Evolutionary conservation across 2,113 vertebrate genomes (phyloP).

Genomic region (Australoheros scitulus): DNA sequence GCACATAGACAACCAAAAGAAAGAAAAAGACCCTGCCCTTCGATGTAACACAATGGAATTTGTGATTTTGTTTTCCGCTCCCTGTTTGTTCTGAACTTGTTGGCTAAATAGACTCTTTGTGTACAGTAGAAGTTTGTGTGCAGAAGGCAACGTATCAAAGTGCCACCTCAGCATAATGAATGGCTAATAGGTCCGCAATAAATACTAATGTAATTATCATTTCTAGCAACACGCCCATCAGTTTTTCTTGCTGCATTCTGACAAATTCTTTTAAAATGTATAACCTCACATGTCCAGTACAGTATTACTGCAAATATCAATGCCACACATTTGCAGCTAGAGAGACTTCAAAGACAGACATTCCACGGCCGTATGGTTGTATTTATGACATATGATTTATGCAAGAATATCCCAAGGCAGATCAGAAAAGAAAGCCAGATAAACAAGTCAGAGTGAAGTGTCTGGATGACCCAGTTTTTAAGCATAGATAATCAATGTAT

Average conservation of each 20-base stretch:
- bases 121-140: not conserved
- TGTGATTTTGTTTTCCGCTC: not conserved
- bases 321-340: not conserved
- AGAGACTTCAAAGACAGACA: not conserved
- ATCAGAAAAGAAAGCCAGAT: not conserved
- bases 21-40: not conserved
- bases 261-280: not conserved
- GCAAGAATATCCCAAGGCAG: not conserved
- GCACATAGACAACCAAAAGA: not conserved
- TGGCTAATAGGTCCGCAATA: not conserved
- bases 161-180: constrained; percentile 20
- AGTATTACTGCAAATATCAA: not conserved
- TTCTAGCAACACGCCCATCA: not conserved
- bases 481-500: constrained; percentile 15
- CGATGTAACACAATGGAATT: not conserved
- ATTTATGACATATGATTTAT: not conserved
- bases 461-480: not conserved
- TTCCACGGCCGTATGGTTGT: not conserved
- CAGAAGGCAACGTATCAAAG: not conserved
- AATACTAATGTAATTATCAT: not conserved
- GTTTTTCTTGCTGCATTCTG: not conserved
- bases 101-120: constrained; percentile 26
- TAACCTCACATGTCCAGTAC: not conserved
- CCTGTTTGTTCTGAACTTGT: constrained; percentile 25
- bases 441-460: not conserved